Base-by-base conservation (phyloP, 2,888 invertebrate species). In the Xylota segnis region DNA sequence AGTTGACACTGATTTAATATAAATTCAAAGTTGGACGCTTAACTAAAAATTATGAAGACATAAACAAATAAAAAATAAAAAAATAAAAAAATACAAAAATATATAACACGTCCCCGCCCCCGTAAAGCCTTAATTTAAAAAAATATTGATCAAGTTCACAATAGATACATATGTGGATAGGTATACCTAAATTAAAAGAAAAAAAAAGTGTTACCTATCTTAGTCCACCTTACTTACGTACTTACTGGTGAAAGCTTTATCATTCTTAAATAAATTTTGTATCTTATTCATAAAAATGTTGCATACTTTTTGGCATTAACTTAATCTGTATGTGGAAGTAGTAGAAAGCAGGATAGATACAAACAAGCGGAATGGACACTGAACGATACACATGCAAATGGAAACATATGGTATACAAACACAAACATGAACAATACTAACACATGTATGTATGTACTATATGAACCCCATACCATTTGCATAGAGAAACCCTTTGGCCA, bases 401-500 rank as follows among this genome's bases (percentile, higher is more conserved):
- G 52, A 47, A 37, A 65, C n/a, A 63, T 16, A 56, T 23, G 23
- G n/a, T n/a, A n/a, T 37, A 61, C 37, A 50, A 61, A 18, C 23
- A 50, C 23, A 77, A 4, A 40, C 12, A 56, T 4, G 61, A 5
- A 47, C 68, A 37, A 58, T 9, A 40, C 50, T 54, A 32, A 5
- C 88, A 88, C 88, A 78, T 54, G 37, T 54, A 72, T n/a, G n/a
- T n/a, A n/a, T n/a, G n/a, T n/a, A n/a, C n/a, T n/a, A n/a, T 16
- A 72, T 75, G 82, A 75, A 75, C 81, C 81, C 71, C 88, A 83
- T 89, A 92, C 92, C 92, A 89, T 90, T 90, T 89, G 91, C 92
- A 91, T 94, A 93, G 90, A 95, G 93, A 92, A 95, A 95, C 90
- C 95, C 95, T 90, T 93, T 94, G 89, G 94, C 94, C 90, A 94